Conservation (phyloP, 2,797 vertebrate genomes). For the Oreochromis grahami region DNA sequence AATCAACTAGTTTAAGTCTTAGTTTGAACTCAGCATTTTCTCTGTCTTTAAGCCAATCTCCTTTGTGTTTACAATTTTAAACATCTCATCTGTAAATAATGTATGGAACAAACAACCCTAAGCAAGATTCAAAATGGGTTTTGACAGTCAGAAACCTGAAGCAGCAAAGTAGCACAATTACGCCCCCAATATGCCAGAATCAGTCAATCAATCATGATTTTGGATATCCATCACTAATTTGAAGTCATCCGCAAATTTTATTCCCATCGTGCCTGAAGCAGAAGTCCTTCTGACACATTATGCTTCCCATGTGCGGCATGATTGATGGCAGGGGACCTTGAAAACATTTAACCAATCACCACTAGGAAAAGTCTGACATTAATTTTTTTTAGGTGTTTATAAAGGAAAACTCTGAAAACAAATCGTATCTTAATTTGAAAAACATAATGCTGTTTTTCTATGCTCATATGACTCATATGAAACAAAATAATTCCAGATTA, state of each 20-base stretch:
- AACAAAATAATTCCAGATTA: background rate
- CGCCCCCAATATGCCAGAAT: background rate
- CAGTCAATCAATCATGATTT: conserved; percentile 16
- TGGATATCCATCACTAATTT: background rate
- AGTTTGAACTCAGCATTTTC: background rate
- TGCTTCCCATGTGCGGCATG: background rate
- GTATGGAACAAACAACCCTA: background rate
- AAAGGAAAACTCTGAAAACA: background rate
- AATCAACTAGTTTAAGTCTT: background rate
- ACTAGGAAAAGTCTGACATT: background rate
- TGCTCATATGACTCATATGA: background rate
- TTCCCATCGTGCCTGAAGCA: background rate
- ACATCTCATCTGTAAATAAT: background rate
- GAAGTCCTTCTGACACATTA: background rate
- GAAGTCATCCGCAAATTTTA: background rate
- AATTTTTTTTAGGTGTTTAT: no score
- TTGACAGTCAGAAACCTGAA: background rate
- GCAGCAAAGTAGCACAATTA: background rate
- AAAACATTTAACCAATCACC: background rate
- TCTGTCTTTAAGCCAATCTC: background rate
- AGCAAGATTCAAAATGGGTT: background rate
- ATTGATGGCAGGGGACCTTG: background rate
- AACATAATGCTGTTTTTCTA: background rate
- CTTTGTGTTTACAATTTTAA: background rate
- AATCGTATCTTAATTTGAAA: background rate